phyloP scores from a whole-genome alignment of 2,888 invertebrate genomes.

The Phorcus lineatus region DNA sequence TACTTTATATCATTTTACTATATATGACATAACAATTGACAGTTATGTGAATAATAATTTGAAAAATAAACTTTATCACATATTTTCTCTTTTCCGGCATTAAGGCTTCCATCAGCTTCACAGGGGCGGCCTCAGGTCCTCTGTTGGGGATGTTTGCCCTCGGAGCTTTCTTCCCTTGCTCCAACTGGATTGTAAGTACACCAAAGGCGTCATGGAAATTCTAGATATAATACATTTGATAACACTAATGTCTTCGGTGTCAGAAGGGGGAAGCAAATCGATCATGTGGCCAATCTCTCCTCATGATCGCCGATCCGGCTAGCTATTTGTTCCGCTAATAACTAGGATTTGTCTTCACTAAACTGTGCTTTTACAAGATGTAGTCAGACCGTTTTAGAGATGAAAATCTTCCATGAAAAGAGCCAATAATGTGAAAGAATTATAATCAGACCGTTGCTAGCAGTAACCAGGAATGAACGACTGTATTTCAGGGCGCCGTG shows the following conservation, averaged over 20 bases:
- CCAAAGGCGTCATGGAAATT: neutral
- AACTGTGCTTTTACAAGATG: too few relatives aligned
- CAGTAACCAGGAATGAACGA: neutral
- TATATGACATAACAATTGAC: too few relatives aligned
- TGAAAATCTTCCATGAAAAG: too few relatives aligned
- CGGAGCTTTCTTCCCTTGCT: slow-evolving; percentile 69
- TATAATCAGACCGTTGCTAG: neutral
- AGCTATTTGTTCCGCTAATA: too few relatives aligned
- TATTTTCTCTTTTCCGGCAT: neutral
- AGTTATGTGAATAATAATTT: neutral
- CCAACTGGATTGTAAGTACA: slow-evolving; percentile 60
- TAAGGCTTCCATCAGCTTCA: slow-evolving; percentile 63
- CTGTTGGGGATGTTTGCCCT: slow-evolving; percentile 68
- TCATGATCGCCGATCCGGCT: too few relatives aligned
- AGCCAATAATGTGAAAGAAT: neutral
- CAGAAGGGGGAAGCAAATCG: too few relatives aligned
- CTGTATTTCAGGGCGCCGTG: slow-evolving; percentile 52
- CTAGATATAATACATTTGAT: too few relatives aligned
- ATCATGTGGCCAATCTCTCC: too few relatives aligned
- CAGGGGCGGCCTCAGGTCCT: slow-evolving; percentile 70
- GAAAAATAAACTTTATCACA: neutral
- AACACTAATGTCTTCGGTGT: too few relatives aligned
- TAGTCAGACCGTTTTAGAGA: too few relatives aligned
- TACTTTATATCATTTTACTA: too few relatives aligned
- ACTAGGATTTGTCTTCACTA: too few relatives aligned